Conservation (phyloP, 1,140 invertebrate species). For the Apis laboriosa region DNA sequence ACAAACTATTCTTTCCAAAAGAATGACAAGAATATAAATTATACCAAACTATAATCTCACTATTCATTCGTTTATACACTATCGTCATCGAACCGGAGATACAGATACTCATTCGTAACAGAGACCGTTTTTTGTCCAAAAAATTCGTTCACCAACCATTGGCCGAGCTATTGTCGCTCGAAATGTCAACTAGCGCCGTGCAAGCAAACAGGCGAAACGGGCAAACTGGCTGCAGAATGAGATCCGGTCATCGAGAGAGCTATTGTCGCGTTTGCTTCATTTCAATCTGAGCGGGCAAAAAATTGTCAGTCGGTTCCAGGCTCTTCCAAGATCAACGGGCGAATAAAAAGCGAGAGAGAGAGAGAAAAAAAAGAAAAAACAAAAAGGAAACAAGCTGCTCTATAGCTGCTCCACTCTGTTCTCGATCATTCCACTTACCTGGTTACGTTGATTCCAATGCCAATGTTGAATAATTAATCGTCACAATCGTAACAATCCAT, state of each 20-base stretch:
- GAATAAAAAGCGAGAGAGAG: background rate
- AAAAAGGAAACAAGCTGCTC: background rate
- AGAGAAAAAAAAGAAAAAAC: background rate
- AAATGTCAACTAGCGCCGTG: background rate
- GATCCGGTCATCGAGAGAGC: slow-evolving; percentile 36
- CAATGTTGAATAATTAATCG: background rate
- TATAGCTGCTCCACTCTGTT: background rate
- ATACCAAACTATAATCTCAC: background rate
- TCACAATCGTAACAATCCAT: no score
- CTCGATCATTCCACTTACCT: slow-evolving; percentile 29
- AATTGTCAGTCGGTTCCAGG: background rate
- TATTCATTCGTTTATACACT: background rate
- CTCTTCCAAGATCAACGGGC: background rate
- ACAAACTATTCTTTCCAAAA: no score
- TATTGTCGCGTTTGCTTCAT: slow-evolving; percentile 33
- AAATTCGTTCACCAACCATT: slow-evolving; percentile 12
- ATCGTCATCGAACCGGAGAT: background rate
- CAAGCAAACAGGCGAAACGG: background rate
- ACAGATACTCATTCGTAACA: background rate
- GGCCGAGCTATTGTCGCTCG: slow-evolving; percentile 12
- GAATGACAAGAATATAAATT: background rate
- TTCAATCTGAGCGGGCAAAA: slow-evolving; percentile 6
- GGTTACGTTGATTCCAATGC: background rate
- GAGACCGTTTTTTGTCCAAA: background rate
- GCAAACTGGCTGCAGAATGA: slow-evolving; percentile 29